Evolutionary conservation across 2,888 invertebrate genomes (phyloP).

Genomic region (Bombyx huttoni): DNA sequence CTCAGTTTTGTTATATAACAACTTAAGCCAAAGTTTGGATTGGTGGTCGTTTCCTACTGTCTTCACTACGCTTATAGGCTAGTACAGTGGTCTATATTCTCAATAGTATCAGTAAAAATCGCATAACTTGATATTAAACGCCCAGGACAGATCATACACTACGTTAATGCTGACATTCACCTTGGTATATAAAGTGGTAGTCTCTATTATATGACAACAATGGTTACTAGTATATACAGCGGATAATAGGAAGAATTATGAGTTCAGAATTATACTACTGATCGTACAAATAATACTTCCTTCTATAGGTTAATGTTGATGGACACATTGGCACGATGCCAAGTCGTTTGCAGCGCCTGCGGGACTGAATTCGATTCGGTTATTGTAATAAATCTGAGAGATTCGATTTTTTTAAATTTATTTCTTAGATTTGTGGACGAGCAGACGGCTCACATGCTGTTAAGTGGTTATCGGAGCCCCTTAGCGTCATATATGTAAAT

Average conservation of each 20-base stretch:
- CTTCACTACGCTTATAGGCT: no score
- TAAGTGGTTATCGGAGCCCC: no score
- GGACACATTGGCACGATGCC: slow-evolving; percentile 24
- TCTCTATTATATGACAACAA: background rate
- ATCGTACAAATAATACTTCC: slow-evolving; percentile 5
- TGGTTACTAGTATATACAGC: background rate
- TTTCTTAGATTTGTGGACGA: background rate
- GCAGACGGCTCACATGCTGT: no score
- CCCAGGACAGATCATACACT: no score
- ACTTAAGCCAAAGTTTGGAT: no score
- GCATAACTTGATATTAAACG: no score
- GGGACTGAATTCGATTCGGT: slow-evolving; percentile 21
- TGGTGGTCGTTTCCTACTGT: no score
- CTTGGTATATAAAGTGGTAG: no score
- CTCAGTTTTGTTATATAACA: no score
- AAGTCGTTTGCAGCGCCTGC: slow-evolving; percentile 23
- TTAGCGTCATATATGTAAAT: background rate
- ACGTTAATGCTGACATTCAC: no score
- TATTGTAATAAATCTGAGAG: slow-evolving; percentile 4
- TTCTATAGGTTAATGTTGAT: slow-evolving; percentile 23
- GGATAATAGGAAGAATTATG: background rate
- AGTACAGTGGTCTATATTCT: no score
- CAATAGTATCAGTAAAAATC: no score
- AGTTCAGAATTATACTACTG: background rate
- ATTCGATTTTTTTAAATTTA: background rate